These are phyloP conservation scores for Mormyrops attenuatus DNA, from an alignment of 2,797 vertebrate species.

Conservation along the genomic window DNA sequence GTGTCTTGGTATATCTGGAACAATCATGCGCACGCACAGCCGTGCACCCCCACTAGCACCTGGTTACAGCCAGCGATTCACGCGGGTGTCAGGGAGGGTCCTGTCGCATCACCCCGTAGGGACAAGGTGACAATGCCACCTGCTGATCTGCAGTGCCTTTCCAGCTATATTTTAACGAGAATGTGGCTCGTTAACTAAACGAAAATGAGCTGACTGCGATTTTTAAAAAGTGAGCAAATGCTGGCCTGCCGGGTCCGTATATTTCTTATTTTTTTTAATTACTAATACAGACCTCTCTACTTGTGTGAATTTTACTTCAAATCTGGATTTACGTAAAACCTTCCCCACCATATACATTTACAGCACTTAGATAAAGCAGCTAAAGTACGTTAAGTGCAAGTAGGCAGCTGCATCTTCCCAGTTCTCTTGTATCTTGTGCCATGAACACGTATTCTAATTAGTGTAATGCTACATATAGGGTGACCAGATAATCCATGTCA, in stretches of 20 bases:
- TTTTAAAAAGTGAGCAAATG: background rate
- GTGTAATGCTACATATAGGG: background rate
- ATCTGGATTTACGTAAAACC: background rate
- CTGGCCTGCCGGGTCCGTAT: background rate
- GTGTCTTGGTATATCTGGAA: background rate
- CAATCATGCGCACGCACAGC: background rate
- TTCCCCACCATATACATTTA: background rate
- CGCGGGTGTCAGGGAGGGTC: background rate
- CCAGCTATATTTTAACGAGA: background rate
- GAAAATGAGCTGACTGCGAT: background rate
- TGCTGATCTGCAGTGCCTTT: background rate
- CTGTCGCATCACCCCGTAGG: background rate
- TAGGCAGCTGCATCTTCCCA: background rate
- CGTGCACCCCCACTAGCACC: background rate
- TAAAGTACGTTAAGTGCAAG: background rate
- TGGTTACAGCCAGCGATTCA: background rate
- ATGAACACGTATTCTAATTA: background rate
- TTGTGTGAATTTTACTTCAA: too few relatives aligned
- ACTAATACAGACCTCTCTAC: background rate
- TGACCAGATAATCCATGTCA: too few relatives aligned
- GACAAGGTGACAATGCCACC: background rate
- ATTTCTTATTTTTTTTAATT: background rate
- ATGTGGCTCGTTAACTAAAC: background rate
- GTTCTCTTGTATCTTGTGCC: background rate
- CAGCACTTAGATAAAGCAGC: background rate